Evolutionary conservation across 1,140 invertebrate genomes (phyloP).

Genomic region (Lepidurus arcticus): DNA sequence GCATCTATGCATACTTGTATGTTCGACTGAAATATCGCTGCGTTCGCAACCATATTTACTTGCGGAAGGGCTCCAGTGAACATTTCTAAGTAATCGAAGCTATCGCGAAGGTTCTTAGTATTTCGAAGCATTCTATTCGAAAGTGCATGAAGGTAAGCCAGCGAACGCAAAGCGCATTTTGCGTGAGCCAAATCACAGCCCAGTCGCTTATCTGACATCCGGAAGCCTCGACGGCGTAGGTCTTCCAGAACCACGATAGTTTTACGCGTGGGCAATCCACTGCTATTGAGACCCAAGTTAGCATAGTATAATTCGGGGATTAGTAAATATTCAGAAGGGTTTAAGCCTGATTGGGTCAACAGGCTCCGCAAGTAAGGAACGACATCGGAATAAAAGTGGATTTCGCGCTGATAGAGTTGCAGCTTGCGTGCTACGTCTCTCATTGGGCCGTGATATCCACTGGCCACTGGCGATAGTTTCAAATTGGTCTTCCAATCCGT

Average conservation of each 20-base stretch:
- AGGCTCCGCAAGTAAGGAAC: conserved; percentile 16
- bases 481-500: neutral
- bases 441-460: neutral
- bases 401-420: conserved; percentile 30
- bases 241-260: conserved; percentile 29
- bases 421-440: neutral
- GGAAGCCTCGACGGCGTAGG: conserved; percentile 13
- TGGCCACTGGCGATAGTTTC: neutral
- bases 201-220: conserved; percentile 29
- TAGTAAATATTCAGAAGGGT: neutral
- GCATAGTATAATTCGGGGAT: neutral
- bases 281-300: neutral
- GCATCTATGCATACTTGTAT: neutral
- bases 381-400: conserved; percentile 22
- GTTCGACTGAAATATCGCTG: neutral
- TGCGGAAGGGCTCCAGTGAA: neutral
- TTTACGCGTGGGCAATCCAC: neutral
- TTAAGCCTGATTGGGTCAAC: neutral
- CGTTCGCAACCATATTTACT: neutral
- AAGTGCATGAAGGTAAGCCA: conserved; percentile 32
- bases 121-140: neutral
- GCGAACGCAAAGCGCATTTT: conserved; percentile 13
- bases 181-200: conserved; percentile 34
- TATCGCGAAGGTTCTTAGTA: conserved; percentile 10
- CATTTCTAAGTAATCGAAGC: neutral